Conservation (phyloP, 2,888 invertebrate genomes). For the Hyppa rectilinea region DNA sequence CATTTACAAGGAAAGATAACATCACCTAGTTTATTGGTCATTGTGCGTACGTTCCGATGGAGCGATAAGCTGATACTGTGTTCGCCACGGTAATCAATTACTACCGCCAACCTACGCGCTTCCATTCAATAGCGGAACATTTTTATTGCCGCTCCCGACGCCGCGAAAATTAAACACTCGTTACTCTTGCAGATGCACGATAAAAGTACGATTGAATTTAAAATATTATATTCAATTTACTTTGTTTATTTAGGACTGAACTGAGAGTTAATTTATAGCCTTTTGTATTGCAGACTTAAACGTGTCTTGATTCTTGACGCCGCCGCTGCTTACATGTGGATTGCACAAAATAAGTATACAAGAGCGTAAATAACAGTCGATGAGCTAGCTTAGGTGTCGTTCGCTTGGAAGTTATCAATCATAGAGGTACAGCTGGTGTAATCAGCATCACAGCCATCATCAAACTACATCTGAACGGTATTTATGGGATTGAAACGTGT, state of each 20-base stretch:
- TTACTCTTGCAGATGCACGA: constrained; percentile 77
- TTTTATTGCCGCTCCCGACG: constrained; percentile 82
- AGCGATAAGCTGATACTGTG: constrained; percentile 84
- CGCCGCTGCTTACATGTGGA: constrained; percentile 8
- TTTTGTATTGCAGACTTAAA: constrained; percentile 44
- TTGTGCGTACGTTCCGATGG: constrained; percentile 85
- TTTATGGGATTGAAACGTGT: constrained; percentile 63
- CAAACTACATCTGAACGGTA: constrained; percentile 45
- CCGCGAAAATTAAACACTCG: constrained; percentile 85
- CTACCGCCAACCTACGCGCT: constrained; percentile 75
- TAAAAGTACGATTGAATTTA: constrained; percentile 78
- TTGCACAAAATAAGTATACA: constrained; percentile 41
- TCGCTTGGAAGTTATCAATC: constrained; percentile 59
- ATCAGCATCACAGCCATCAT: constrained; percentile 57
- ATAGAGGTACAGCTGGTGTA: constrained; percentile 52
- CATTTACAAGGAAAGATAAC: constrained; percentile 87
- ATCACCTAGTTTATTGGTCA: constrained; percentile 89
- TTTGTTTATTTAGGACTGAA: constrained; percentile 75
- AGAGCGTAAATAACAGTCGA: constrained; percentile 40
- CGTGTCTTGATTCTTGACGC: constrained; percentile 34
- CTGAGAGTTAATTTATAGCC: constrained; percentile 61
- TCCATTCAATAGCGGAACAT: constrained; percentile 80
- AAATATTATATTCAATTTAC: constrained; percentile 73
- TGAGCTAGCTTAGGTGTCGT: constrained; percentile 49
- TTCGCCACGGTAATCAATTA: constrained; percentile 85